Evolutionary conservation across 2,888 invertebrate genomes (phyloP), one percentile per base, ranked within the genome.

Genomic region (Xestia sexstrigata): DNA sequence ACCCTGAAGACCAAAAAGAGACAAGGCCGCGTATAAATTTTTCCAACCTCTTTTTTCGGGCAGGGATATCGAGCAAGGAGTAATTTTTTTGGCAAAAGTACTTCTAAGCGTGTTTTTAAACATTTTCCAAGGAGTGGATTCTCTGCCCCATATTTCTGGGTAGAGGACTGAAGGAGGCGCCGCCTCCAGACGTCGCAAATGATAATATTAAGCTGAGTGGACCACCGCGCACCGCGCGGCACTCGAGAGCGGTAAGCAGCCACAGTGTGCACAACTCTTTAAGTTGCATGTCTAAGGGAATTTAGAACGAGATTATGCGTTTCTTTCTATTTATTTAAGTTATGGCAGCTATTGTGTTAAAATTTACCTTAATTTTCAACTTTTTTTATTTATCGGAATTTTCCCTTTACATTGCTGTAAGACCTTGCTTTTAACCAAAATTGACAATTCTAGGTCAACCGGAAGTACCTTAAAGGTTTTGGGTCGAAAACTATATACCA

Each of bases 141-240:
- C 52, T 82, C 66, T 79, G 66, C 20, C 35, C 6, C n/a, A 17
- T 20, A 39, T 35, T 70, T 13, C 26, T 23, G 2, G 13, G 30
- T n/a, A 26, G 17, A 47, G 26, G 9, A 52, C 55, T 70, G 47
- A 75, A 78, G 70, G 69, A 85, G 63, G 72, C 66, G 63, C 60
- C 55, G 71, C 15, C 78, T 83, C 66, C 78, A 85, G 78, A 75
- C 78, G 63, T 68, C 49, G 83, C 74, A 73, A 83, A 79, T 70
- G 67, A 84, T 83, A 83, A 86, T 86, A 84, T 86, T 73, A 77
- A 76, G 67, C 76, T 55, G 63, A 83, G 86, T 83, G 86, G 78
- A 73, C 67, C 30, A 65, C 42, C 42, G 76, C 69, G 58, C 69
- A 58, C 67, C 73, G n/a, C 49, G 26, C 26, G 62, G n/a, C 81